Evolutionary conservation across 2,113 vertebrate genomes (phyloP).

Genomic region (Brachypodius melanocephalos): DNA sequence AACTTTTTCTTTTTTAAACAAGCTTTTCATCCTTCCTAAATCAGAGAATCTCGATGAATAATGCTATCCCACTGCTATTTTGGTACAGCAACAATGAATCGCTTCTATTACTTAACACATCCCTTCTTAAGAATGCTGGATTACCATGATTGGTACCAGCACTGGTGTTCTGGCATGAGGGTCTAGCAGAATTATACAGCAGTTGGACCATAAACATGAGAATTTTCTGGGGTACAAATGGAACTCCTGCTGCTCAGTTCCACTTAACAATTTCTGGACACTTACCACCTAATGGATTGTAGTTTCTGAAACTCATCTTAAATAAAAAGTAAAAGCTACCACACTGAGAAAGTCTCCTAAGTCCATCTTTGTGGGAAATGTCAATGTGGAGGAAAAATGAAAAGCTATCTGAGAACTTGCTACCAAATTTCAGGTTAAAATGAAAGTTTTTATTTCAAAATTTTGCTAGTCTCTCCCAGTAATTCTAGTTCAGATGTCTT

Average conservation of each 20-base stretch:
- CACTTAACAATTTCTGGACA: not conserved
- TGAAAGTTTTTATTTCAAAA: not conserved
- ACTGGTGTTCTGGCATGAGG: not conserved
- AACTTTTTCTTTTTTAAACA: not conserved
- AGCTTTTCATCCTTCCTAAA: not conserved
- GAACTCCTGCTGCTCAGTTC: not conserved
- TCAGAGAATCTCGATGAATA: not conserved
- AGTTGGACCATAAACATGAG: not conserved
- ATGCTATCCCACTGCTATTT: not conserved
- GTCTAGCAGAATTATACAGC: not conserved
- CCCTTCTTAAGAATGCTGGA: not conserved
- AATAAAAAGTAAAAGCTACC: not conserved
- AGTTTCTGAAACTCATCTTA: not conserved
- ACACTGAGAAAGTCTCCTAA: not conserved
- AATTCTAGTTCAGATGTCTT: not conserved
- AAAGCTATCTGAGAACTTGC: not conserved
- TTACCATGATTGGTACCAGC: not conserved
- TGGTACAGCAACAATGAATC: slow-evolving; percentile 13
- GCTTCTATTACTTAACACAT: not conserved
- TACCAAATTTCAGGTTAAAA: not conserved
- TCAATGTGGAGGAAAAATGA: not conserved
- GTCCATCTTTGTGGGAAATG: not conserved
- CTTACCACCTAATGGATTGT: not conserved
- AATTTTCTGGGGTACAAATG: not conserved
- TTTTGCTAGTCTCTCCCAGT: not conserved